Evolutionary conservation across 2,113 vertebrate species (phyloP).

Genomic region (Isurus oxyrinchus): DNA sequence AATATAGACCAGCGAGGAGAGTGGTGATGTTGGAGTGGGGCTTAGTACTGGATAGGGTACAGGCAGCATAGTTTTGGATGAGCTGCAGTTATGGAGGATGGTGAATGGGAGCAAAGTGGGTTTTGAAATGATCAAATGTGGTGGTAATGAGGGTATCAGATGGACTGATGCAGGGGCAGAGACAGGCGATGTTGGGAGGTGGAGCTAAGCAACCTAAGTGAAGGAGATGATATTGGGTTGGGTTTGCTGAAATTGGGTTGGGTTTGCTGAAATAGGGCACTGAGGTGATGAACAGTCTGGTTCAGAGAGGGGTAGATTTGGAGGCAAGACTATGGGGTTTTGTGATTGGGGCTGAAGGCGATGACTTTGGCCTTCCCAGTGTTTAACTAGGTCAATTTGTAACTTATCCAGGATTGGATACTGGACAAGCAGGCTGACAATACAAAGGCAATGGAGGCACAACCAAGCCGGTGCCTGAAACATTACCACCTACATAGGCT

Average conservation of each 20-base stretch:
- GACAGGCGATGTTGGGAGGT: background rate
- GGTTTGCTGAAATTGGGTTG: too few relatives aligned
- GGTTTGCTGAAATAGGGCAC: background rate
- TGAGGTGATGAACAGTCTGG: background rate
- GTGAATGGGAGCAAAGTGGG: background rate
- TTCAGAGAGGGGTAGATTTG: background rate
- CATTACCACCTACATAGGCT: too few relatives aligned
- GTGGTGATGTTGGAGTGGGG: background rate
- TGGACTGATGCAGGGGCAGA: background rate
- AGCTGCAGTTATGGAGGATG: background rate
- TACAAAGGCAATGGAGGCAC: background rate
- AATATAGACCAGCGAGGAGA: background rate
- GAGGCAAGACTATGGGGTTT: background rate
- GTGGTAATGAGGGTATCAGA: background rate
- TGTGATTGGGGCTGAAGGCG: background rate
- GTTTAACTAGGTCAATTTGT: background rate
- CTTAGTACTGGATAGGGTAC: background rate
- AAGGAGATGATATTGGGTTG: background rate
- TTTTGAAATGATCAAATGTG: background rate
- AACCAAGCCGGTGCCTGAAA: too few relatives aligned
- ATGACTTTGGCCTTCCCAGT: background rate
- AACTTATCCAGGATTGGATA: background rate
- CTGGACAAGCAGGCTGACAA: background rate
- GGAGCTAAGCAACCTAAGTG: background rate
- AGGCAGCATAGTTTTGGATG: background rate